Base-by-base conservation (phyloP, 2,888 invertebrate genomes). In the Drosophila monieri region DNA sequence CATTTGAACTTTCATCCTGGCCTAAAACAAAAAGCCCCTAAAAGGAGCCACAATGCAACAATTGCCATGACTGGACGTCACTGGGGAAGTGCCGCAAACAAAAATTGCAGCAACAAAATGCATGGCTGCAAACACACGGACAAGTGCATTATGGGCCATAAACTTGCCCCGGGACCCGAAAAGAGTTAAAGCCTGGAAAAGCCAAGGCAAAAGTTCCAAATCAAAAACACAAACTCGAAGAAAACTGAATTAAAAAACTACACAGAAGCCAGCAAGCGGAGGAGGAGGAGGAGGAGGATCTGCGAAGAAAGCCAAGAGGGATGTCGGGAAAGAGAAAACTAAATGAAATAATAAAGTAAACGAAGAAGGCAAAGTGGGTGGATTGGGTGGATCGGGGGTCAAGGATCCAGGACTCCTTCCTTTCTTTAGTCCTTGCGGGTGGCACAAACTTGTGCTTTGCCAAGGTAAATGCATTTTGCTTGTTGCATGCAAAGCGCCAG, bases 261-360 rank as follows among this genome's bases (percentile, higher is more conserved):
- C 61, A 74, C 61, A 72, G 64, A 46, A 56, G 68, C 44, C 49
- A 49, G 68, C 37, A 37, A 30, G 30, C 30, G 21, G 12, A 12
- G 35, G 14, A 43, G 25, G 15, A 18, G 39, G 30, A 23, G 21
- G 12, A 12, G 35, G 14, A 43, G 25, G 15, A 18, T 30, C 30
- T 9, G n/a, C 10, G 18, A 64, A 18, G n/a, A 21, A 25, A 10
- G 30, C 14, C 49, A 1, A 8, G 30, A 10, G 41, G 25, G 43
- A 12, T 6, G 46, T 27, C 25, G 25, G 32, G 30, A 12, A 39
- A 61, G 58, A 77, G 73, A 75, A 75, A 83, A 83, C 84, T 77
- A 85, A 85, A 79, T 85, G 71, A 83, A 81, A 85, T 85, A 85
- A 85, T 81, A 77, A 72, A 83, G 80, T 77, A 83, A 85, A 73